Evolutionary conservation across 2,113 vertebrate species (phyloP).

Genomic region (Peromyscus polionotus): DNA sequence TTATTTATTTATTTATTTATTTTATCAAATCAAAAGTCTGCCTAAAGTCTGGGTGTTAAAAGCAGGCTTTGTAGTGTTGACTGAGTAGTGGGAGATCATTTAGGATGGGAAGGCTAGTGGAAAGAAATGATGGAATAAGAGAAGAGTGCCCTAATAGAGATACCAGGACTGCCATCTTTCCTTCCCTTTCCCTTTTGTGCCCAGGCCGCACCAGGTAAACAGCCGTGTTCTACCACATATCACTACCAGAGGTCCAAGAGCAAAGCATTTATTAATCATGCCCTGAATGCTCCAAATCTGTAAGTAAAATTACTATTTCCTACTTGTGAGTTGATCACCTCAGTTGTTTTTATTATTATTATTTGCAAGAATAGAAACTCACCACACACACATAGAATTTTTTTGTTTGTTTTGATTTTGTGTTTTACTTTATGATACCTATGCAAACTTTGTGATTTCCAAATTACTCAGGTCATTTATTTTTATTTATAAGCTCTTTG

Average conservation of each 20-base stretch:
- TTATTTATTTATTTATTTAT: no score
- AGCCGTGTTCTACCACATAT: neutral
- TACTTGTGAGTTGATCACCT: neutral
- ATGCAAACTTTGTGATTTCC: neutral
- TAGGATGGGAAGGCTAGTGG: neutral
- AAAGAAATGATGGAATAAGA: no score
- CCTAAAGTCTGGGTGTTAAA: neutral
- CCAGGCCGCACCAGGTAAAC: no score
- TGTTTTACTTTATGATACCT: neutral
- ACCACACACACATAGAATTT: neutral
- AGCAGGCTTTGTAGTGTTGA: no score
- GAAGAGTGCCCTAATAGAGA: neutral
- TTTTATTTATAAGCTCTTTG: neutral
- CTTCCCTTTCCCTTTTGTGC: neutral
- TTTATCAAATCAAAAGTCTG: no score
- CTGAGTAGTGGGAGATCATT: rapidly evolving
- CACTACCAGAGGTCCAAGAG: rapidly evolving
- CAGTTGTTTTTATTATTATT: neutral
- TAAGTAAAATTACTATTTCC: neutral
- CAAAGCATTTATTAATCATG: neutral
- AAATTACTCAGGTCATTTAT: neutral
- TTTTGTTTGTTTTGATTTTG: neutral
- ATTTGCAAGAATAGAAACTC: neutral
- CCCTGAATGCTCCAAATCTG: neutral
- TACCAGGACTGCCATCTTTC: no score